Base-by-base conservation (phyloP, 2,797 vertebrate species). In the Pantherophis vulpinus region DNA sequence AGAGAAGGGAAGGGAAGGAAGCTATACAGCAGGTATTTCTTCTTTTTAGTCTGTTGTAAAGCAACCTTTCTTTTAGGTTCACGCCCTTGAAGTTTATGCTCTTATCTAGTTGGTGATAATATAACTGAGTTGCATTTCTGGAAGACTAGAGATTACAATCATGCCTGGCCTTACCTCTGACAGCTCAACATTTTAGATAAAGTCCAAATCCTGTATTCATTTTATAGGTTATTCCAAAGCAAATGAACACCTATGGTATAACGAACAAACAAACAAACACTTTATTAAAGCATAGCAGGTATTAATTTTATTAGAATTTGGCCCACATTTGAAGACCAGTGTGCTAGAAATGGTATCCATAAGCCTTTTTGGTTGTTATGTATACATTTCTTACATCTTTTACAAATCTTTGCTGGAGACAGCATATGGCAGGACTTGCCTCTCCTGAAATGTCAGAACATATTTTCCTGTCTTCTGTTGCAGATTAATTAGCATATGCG, bases 401-500 rank as follows among this genome's bases (percentile, higher is more conserved):
- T 27, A 66, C 47, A 93, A 89, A 91, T 93, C 90, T 93, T 74
- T 56, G 32, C 66, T 83, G 70, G 47, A 91, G 87, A 93, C 90
- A 89, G 87, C 70, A 89, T 93, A 89, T 93, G 87, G 87, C 70
- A 89, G 12, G 2, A 25, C 63, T 79, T 93, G 86, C 86, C 63
- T 91, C 63, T 83, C 59, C 42, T 55, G 25, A 93, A 93, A 93
- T 93, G 90, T 93, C 93, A 91, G 63, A 70, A 91, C 23, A 51
- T 63, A 61, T 91, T 93, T 88, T 60, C 56, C 88, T 89, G 63
- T 83, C 63, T 91, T 93, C 63, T 51, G 74, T 79, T 93, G 66
- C 29, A 88, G 88, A 93, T 83, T 93, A 93, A 88, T 93, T 88
- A 93, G 61, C 86, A 88, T 56, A 91, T n/a, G 58, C 5, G 32